Percentiles rank a stretch among this genome's conserved stretches.
phyloP scores from a whole-genome alignment of 2,888 invertebrate species.

The Zygothrica quintamaculata region DNA sequence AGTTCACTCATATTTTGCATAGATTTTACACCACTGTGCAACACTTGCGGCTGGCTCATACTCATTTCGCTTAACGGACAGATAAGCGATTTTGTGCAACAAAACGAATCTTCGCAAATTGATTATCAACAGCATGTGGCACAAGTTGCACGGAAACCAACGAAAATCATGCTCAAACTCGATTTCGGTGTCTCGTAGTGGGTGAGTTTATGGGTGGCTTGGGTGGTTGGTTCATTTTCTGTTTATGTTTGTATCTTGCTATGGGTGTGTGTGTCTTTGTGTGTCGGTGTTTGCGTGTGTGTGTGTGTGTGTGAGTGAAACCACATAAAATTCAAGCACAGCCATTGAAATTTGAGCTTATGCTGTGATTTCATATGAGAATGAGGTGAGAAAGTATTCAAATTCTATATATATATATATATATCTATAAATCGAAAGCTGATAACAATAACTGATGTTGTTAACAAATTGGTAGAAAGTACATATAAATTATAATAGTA shows the following conservation, averaged over 20 bases:
- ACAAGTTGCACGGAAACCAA: slow-evolving; percentile 14
- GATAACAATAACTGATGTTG: background rate
- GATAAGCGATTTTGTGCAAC: slow-evolving; percentile 51
- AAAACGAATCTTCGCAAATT: slow-evolving; percentile 63
- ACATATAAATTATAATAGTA: too few relatives aligned
- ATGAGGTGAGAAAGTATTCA: slow-evolving; percentile 3
- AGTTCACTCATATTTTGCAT: too few relatives aligned
- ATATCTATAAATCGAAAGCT: too few relatives aligned
- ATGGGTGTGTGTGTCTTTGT: too few relatives aligned
- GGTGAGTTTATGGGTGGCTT: too few relatives aligned
- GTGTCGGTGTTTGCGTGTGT: slow-evolving; percentile 3
- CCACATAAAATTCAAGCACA: slow-evolving; percentile 32
- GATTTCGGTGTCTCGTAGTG: too few relatives aligned
- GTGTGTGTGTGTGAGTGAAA: slow-evolving; percentile 15
- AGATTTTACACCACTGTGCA: slow-evolving; percentile 10
- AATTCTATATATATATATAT: too few relatives aligned
- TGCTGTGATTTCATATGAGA: slow-evolving; percentile 13
- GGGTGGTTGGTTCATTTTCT: too few relatives aligned
- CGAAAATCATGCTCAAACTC: slow-evolving; percentile 16
- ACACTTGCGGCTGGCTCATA: background rate
- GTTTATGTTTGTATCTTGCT: too few relatives aligned
- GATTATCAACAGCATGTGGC: slow-evolving; percentile 59
- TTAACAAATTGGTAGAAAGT: background rate
- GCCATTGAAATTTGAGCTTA: slow-evolving; percentile 25
- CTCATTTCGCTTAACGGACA: slow-evolving; percentile 29